Conservation (phyloP, 2,113 vertebrate genomes). For the Vireo altiloquus region DNA sequence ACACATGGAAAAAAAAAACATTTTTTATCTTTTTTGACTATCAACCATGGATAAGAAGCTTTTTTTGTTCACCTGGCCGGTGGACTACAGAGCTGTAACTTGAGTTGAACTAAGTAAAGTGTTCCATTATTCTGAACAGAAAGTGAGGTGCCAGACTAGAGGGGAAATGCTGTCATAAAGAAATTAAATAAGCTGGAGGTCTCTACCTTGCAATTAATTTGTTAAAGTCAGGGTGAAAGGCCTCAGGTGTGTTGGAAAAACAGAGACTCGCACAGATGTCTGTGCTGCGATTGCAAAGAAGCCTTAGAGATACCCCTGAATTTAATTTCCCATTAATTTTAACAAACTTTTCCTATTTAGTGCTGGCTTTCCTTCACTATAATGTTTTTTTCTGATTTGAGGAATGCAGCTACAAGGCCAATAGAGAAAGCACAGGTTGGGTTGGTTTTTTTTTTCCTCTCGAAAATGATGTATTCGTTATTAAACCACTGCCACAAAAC, state of each 20-base stretch:
- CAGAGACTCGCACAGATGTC: not conserved
- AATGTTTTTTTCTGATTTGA: not conserved
- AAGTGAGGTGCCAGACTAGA: not conserved
- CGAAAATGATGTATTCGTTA: not conserved
- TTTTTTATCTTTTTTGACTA: not conserved
- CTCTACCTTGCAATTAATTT: slow-evolving; percentile 36
- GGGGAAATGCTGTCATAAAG: not conserved
- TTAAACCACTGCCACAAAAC: not conserved
- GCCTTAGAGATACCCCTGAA: not conserved
- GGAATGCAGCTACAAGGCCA: not conserved
- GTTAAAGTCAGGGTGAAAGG: slow-evolving; percentile 30
- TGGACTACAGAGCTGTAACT: not conserved
- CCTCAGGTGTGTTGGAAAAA: slow-evolving; percentile 5
- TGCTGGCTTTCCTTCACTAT: not conserved
- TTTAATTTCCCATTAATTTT: slow-evolving; percentile 13
- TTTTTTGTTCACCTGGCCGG: not conserved
- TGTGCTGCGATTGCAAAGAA: not conserved
- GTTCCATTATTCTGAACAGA: not conserved
- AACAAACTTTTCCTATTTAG: not conserved
- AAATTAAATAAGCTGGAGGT: slow-evolving; percentile 27
- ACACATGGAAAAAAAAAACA: not conserved
- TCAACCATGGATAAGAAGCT: not conserved
- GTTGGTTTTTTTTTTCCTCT: not conserved
- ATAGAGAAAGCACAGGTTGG: not conserved
- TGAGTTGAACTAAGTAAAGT: not conserved